Evolutionary conservation across 2,113 vertebrate species (phyloP), one percentile per base, ranked within the genome.

Genomic region (Labrus mixtus): DNA sequence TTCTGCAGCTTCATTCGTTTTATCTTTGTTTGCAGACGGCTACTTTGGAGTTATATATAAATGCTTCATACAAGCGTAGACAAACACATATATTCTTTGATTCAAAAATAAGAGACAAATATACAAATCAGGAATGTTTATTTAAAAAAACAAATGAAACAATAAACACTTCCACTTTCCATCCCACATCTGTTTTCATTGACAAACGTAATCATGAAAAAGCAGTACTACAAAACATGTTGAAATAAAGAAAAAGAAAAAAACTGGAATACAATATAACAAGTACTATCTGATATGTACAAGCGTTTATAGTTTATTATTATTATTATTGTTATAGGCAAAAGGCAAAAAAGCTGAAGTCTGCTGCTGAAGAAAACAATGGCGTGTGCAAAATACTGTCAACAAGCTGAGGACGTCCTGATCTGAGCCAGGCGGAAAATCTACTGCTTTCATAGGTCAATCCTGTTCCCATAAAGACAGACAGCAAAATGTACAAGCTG

Each of bases 171-270:
- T 92, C 77, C 85, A 93, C 87, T 89, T 89, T 86, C 84, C 87
- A 88, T 90, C 84, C 81, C 82, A 93, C 87, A 89, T 90, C 81
- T 83, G 85, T 90, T 91, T 87, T 10, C 81, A 90, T 79, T 73
- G 82, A 93, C 92, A 93, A 81, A 93, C 72, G 71, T 78, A 91
- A 92, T 92, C 68, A 94, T 94, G 92, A 94, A 95, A 95, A 93
- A 92, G 93, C 92, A 80, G 76, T 83, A 93, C 92, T 94, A 94
- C 88, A 94, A 95, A 94, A 94, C 87, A 91, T 90, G 80, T 93
- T 77, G 48, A 88, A 93, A 93, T 85, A 62, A 88, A 90, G 71
- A 91, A 84, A 4, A 73, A 78, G 78, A 19, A 73, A 78, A 80
- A 19, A 72, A 69, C 82, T 77, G 78, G 83, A 88, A 90, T 84